Evolutionary conservation across 23 tunicate species (phyloP).

Genomic region (Ciona savignyi): DNA sequence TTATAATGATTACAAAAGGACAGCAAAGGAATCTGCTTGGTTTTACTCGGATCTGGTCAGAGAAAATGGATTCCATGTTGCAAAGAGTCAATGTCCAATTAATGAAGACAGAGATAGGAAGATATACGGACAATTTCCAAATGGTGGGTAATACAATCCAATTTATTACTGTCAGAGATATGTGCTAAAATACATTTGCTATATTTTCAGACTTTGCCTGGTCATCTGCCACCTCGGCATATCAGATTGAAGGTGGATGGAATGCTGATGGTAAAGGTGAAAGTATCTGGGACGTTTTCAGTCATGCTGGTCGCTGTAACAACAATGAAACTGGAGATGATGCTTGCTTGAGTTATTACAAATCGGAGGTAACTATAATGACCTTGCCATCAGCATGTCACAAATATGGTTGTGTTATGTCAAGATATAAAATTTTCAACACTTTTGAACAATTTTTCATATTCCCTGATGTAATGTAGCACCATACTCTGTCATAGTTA

Average conservation of each 20-base stretch:
- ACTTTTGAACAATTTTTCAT: no score
- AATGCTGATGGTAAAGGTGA: constrained; percentile 77
- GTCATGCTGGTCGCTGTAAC: constrained; percentile 38
- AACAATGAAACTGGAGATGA: constrained; percentile 90
- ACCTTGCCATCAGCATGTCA: no score
- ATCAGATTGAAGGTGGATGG: constrained; percentile 98
- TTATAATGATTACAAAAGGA: constrained; percentile 32
- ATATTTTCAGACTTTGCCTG: constrained; percentile 63
- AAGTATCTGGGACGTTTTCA: constrained; percentile 85
- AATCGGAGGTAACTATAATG: constrained; percentile 58
- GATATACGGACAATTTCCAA: constrained; percentile 69
- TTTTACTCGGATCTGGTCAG: constrained; percentile 87
- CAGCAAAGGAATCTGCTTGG: constrained; percentile 86
- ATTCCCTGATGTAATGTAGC: no score
- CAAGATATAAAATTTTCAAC: no score
- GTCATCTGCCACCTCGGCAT: constrained; percentile 97
- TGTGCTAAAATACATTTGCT: neutral
- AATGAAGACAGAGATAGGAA: constrained; percentile 56
- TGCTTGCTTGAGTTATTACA: constrained; percentile 95
- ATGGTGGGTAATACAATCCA: neutral
- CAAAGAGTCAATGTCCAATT: constrained; percentile 62
- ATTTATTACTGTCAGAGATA: no score
- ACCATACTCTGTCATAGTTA: no score
- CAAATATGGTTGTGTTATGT: no score
- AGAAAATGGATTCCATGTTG: constrained; percentile 69